Evolutionary conservation across 2,888 invertebrate genomes (phyloP).

Genomic region (Polia nebulosa): DNA sequence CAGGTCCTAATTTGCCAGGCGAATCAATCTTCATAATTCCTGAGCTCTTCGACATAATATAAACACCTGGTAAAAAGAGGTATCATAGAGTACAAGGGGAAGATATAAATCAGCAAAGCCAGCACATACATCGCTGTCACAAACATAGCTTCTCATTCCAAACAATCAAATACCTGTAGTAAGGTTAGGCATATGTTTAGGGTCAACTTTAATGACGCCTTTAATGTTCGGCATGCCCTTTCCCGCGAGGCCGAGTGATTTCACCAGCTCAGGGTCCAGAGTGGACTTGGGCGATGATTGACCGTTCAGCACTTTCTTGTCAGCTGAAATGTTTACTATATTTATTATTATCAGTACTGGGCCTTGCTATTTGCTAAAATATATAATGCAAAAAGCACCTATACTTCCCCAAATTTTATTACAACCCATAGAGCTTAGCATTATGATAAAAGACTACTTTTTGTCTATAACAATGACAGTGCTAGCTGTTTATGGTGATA

Average conservation of each 20-base stretch:
- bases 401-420: background rate
- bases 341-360: conserved; percentile 60
- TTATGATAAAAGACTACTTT: background rate
- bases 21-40: conserved; percentile 94
- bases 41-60: conserved; percentile 94
- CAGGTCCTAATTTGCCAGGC: conserved; percentile 90
- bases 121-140: conserved; percentile 58
- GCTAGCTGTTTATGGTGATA: conserved; percentile 14
- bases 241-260: conserved; percentile 87
- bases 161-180: conserved; percentile 83
- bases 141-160: conserved; percentile 54
- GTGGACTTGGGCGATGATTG: conserved; percentile 86
- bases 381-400: conserved; percentile 25
- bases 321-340: conserved; percentile 76
- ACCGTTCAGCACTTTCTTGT: conserved; percentile 88
- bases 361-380: conserved; percentile 51
- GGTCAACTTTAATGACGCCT: conserved; percentile 94
- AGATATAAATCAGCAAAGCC: conserved; percentile 57
- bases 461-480: conserved; percentile 30
- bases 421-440: conserved; percentile 1
- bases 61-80: conserved; percentile 91
- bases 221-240: conserved; percentile 91
- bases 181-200: conserved; percentile 93
- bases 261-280: conserved; percentile 89
- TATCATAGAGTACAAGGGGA: conserved; percentile 30